These are phyloP conservation scores for Rousettus leschenaultii DNA, from an alignment of 2,113 vertebrate species.

Conservation along the genomic window DNA sequence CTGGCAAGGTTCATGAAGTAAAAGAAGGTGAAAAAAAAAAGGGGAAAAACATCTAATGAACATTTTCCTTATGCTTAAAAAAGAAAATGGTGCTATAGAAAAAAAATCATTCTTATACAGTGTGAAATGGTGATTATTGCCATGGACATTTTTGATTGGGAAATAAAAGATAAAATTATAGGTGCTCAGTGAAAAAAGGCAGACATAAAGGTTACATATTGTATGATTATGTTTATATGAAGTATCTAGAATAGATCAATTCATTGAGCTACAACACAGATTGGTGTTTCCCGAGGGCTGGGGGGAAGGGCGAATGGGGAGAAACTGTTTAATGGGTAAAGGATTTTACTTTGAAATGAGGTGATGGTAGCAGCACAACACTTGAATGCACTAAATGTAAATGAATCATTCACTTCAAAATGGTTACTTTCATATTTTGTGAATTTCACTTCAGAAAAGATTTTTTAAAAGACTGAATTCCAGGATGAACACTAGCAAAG, in stretches of 20 bases:
- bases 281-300: neutral
- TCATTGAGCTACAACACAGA: neutral
- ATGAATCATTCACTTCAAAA: neutral
- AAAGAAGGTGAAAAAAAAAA: neutral
- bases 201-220: neutral
- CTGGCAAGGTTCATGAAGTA: neutral
- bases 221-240: constrained; percentile 45
- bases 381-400: neutral
- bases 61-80: neutral
- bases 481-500: neutral
- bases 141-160: constrained; percentile 63
- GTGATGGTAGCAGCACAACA: too few relatives aligned
- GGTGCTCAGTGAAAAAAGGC: neutral
- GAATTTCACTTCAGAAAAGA: neutral
- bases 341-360: neutral
- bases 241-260: neutral
- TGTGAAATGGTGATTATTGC: constrained; percentile 1
- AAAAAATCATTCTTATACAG: constrained; percentile 27
- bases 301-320: neutral
- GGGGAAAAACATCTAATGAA: neutral
- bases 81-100: neutral
- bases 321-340: neutral
- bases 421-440: neutral
- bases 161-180: constrained; percentile 55
- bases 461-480: neutral